Conservation (phyloP, 2,113 vertebrate species). For the Pelecanoides urinatrix region DNA sequence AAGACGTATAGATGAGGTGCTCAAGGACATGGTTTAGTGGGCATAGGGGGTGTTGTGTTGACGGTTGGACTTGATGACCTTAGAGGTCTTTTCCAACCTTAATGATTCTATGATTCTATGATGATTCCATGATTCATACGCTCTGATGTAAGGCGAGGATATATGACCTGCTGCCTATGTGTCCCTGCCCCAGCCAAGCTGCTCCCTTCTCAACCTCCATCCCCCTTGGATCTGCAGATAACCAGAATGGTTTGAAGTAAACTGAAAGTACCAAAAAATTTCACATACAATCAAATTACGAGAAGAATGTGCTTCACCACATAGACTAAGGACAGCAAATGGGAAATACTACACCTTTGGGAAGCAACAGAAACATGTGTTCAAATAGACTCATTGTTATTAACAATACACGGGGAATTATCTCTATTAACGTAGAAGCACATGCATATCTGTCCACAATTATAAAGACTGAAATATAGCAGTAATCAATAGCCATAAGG, state of each 20-base stretch:
- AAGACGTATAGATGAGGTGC: too few relatives aligned
- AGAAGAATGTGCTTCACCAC: background rate
- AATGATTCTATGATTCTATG: too few relatives aligned
- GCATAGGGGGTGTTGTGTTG: too few relatives aligned
- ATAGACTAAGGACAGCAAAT: background rate
- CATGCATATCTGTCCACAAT: conserved; percentile 55
- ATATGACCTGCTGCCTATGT: fast-evolving
- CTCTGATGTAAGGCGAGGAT: background rate
- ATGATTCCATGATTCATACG: too few relatives aligned
- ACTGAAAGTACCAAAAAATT: background rate
- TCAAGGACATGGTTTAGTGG: too few relatives aligned
- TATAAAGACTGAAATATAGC: conserved; percentile 62
- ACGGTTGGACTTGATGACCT: too few relatives aligned
- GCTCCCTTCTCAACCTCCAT: too few relatives aligned
- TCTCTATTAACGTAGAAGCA: conserved; percentile 2
- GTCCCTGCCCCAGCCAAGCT: background rate
- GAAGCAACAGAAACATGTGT: background rate
- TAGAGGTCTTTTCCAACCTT: too few relatives aligned
- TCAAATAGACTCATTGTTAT: background rate
- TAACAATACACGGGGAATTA: background rate
- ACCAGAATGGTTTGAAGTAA: background rate
- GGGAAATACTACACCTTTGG: background rate
- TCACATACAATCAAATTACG: background rate
- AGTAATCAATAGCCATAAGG: conserved; percentile 65
- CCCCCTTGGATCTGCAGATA: background rate